Evolutionary conservation across 1,140 invertebrate species (phyloP).

Genomic region (Arion vulgaris): DNA sequence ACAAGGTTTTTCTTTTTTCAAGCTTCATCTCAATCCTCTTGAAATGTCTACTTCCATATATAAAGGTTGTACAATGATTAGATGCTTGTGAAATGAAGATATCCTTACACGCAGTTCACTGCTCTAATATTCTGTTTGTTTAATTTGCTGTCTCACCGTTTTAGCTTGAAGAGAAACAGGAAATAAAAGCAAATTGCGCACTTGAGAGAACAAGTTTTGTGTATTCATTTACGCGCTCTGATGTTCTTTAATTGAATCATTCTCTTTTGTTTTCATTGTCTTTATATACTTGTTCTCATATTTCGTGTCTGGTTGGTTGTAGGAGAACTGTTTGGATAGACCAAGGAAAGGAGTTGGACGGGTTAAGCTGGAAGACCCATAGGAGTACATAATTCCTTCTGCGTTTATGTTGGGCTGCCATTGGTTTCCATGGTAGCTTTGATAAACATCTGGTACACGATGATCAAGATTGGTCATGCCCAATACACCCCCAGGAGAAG

Average conservation of each 20-base stretch:
- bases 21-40: too few relatives aligned
- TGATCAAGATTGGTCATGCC: conserved; percentile 43
- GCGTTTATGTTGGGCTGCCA: conserved; percentile 21
- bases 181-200: too few relatives aligned
- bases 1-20: too few relatives aligned
- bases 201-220: not conserved
- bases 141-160: too few relatives aligned
- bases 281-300: conserved; percentile 46
- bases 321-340: conserved; percentile 45
- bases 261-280: conserved; percentile 41
- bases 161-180: too few relatives aligned
- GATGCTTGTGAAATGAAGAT: too few relatives aligned
- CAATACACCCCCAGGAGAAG: conserved; percentile 34
- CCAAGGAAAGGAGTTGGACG: conserved; percentile 42
- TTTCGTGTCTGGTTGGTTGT: conserved; percentile 10
- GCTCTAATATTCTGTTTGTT: not conserved
- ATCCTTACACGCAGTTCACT: too few relatives aligned
- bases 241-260: conserved; percentile 42
- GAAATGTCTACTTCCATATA: too few relatives aligned
- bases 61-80: too few relatives aligned
- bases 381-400: conserved; percentile 34
- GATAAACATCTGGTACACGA: conserved; percentile 29
- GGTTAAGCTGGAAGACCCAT: conserved; percentile 38
- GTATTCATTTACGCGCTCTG: conserved; percentile 20
- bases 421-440: conserved; percentile 25